Evolutionary conservation across 2,113 vertebrate species (phyloP).

Genomic region (Petaurus breviceps): DNA sequence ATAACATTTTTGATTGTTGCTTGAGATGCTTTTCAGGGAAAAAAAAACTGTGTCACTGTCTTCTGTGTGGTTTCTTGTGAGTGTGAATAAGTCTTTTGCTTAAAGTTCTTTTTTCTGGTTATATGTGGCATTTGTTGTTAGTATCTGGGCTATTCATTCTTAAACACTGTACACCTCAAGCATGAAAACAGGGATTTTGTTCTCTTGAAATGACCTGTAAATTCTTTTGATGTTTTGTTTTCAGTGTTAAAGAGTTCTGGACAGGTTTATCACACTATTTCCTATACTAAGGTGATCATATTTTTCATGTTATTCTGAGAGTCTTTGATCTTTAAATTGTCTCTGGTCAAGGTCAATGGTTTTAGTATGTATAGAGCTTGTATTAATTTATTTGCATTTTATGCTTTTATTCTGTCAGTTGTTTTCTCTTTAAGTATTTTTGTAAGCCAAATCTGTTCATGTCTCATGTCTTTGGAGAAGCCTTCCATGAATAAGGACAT

Average conservation of each 20-base stretch:
- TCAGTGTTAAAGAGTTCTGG: neutral
- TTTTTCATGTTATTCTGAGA: neutral
- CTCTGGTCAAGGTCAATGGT: neutral
- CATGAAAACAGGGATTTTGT: neutral
- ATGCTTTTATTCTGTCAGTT: neutral
- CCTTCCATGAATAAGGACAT: neutral
- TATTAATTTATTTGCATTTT: neutral
- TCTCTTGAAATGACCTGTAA: neutral
- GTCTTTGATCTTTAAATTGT: neutral
- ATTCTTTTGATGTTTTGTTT: neutral
- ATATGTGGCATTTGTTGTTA: neutral
- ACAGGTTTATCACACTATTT: neutral
- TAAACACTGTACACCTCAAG: too few relatives aligned
- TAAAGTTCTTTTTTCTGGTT: neutral
- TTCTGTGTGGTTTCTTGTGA: neutral
- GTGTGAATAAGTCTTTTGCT: neutral
- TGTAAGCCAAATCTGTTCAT: neutral
- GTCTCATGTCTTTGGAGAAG: neutral
- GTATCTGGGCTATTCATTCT: too few relatives aligned
- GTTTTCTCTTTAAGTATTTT: neutral
- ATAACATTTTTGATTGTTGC: neutral
- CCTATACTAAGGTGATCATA: neutral
- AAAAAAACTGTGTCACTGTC: neutral
- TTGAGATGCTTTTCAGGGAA: neutral
- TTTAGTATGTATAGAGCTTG: neutral